Evolutionary conservation across 2,888 invertebrate species (phyloP), one percentile per base, ranked within the genome.

Genomic region (Lacanobia oleracea): DNA sequence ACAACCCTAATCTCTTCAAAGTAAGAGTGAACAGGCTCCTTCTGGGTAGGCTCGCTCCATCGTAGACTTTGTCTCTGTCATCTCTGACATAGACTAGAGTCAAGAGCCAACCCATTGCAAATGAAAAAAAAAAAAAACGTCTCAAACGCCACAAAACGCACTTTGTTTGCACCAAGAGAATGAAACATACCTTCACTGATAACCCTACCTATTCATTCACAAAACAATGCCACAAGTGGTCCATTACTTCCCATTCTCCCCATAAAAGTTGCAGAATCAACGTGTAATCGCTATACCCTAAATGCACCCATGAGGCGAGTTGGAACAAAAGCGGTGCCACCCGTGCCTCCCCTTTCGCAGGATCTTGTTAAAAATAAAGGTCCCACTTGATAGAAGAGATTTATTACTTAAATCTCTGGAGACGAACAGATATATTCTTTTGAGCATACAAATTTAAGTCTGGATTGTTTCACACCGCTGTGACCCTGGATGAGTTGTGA

Each of bases 341-440:
- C 63, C 71, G 76, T 62, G 72, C 56, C 76, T 81, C 79, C 76
- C 69, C 73, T 61, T 75, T 75, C 81, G 81, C 85, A 83, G 77
- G 88, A 93, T 93, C 92, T 90, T 90, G 93, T 93, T 93, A 93
- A 93, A 92, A 92, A 90, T 85, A 88, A 91, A 89, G 83, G 90
- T 89, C 88, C 86, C 86, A 87, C 85, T 88, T 89, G 93, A 91
- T 93, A 90, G 89, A 85, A 87, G 85, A 92, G 93, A 94, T 94
- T 94, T 94, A 94, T 94, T 93, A 86, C 93, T 86, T 75, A 72
- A 91, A 91, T 91, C 93, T 92, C 91, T 82, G 65, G 91, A 89
- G 93, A 88, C 82, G 82, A 85, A 87, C 87, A 87, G 89, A 93
- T 93, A 91, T 91, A 92, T 92, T 91, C 91, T 91, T 92, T 91